A percentile compares a stretch with the other conserved stretches of the same genome.
These are phyloP conservation scores for Sycophaga agraensis DNA, from an alignment of 1,140 invertebrate species.

Conservation along the genomic window DNA sequence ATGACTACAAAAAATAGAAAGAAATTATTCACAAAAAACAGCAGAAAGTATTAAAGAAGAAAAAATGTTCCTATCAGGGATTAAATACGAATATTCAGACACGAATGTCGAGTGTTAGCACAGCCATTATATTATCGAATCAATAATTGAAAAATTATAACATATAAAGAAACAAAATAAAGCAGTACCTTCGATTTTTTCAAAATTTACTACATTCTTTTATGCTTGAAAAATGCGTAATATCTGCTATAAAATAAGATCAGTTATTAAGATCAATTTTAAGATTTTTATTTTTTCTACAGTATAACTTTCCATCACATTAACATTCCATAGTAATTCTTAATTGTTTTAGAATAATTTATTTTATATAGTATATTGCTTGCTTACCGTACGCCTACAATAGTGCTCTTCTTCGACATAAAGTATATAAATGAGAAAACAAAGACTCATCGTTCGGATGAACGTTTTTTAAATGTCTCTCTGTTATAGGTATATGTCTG, in stretches of 20 bases:
- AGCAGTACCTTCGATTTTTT: too few relatives aligned
- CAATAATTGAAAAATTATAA: not conserved
- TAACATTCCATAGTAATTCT: not conserved
- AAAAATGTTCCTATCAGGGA: too few relatives aligned
- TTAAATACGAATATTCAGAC: not conserved
- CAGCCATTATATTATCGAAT: not conserved
- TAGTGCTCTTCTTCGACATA: not conserved
- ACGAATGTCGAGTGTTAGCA: not conserved
- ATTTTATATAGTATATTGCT: not conserved
- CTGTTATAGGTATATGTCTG: too few relatives aligned
- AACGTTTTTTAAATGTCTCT: constrained; percentile 3
- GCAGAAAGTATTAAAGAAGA: too few relatives aligned
- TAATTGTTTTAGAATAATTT: not conserved
- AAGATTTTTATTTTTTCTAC: too few relatives aligned
- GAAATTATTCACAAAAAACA: too few relatives aligned
- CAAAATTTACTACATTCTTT: too few relatives aligned
- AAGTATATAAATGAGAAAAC: constrained; percentile 6
- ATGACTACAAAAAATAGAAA: too few relatives aligned
- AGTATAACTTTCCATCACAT: not conserved
- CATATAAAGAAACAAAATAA: not conserved
- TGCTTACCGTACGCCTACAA: not conserved
- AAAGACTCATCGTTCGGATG: constrained; percentile 8
- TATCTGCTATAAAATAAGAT: too few relatives aligned
- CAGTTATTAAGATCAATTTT: too few relatives aligned
- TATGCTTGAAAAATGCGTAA: too few relatives aligned